Percentiles rank a stretch among this genome's conserved stretches.
phyloP scores from a whole-genome alignment of 2,888 invertebrate species.

The Amitus sp. region DNA sequence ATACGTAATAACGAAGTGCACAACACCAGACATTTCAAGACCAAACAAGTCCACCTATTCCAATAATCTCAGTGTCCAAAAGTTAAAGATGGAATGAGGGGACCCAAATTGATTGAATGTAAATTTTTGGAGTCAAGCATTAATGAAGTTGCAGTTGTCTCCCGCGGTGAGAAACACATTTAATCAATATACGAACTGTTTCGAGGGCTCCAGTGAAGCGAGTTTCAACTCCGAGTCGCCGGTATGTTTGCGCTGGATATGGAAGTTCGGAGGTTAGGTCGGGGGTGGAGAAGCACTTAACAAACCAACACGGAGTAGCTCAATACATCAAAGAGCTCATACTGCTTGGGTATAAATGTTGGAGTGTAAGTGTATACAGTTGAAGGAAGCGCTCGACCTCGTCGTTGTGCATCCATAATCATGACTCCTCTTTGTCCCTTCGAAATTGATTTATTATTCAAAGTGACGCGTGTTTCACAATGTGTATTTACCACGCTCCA shows the following conservation, averaged over 20 bases:
- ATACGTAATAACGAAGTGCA: too few relatives aligned
- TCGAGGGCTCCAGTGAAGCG: conserved; percentile 54
- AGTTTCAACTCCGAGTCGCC: conserved; percentile 31
- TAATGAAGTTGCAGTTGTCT: conserved; percentile 26
- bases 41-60: too few relatives aligned
- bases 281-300: conserved; percentile 57
- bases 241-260: conserved; percentile 40
- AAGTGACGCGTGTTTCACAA: conserved; percentile 66
- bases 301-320: conserved; percentile 61
- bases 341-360: conserved; percentile 42
- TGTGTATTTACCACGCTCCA: conserved; percentile 62
- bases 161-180: conserved; percentile 31
- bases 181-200: conserved; percentile 52
- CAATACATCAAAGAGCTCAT: conserved; percentile 64
- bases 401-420: conserved; percentile 63
- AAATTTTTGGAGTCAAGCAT: not conserved
- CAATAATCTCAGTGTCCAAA: too few relatives aligned
- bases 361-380: conserved; percentile 5
- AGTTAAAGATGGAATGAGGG: too few relatives aligned
- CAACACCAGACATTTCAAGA: too few relatives aligned
- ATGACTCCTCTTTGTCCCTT: conserved; percentile 63
- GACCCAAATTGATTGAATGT: too few relatives aligned
- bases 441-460: conserved; percentile 67
- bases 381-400: conserved; percentile 46
- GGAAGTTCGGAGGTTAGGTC: conserved; percentile 42